These are phyloP conservation scores for Cryptocheilus praepositus DNA, from an alignment of 2,888 invertebrate species.

Conservation along the genomic window DNA sequence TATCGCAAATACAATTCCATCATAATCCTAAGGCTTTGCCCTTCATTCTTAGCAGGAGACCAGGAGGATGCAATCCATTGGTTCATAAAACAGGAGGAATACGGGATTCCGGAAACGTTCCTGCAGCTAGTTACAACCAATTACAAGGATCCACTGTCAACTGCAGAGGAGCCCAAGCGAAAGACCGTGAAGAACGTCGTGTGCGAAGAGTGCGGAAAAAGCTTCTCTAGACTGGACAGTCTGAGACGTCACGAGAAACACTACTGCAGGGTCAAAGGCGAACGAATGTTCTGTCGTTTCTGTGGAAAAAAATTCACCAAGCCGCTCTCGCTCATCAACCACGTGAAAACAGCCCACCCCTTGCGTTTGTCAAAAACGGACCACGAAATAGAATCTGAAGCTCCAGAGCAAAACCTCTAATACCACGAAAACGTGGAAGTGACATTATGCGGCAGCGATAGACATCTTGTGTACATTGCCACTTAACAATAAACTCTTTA, in stretches of 20 bases:
- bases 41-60: slow-evolving; percentile 38
- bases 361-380: neutral
- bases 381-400: neutral
- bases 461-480: neutral
- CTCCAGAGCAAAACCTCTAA: too few species aligned
- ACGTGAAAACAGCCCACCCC: slow-evolving; percentile 42
- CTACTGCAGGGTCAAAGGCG: slow-evolving; percentile 59
- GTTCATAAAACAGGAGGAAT: slow-evolving; percentile 40
- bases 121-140: slow-evolving; percentile 43
- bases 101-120: slow-evolving; percentile 38
- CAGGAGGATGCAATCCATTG: slow-evolving; percentile 31
- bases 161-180: slow-evolving; percentile 28
- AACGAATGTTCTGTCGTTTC: slow-evolving; percentile 29
- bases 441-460: neutral
- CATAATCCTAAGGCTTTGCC: too few species aligned
- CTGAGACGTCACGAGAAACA: slow-evolving; percentile 64
- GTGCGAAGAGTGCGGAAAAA: slow-evolving; percentile 58
- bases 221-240: slow-evolving; percentile 64
- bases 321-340: slow-evolving; percentile 29
- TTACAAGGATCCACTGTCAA: slow-evolving; percentile 28
- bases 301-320: slow-evolving; percentile 46
- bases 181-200: slow-evolving; percentile 39
- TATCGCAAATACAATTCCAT: too few species aligned
- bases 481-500: too few species aligned
- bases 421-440: too few species aligned